Base-by-base conservation (phyloP, 2,888 invertebrate species). In the Silvanus unidentatus region DNA sequence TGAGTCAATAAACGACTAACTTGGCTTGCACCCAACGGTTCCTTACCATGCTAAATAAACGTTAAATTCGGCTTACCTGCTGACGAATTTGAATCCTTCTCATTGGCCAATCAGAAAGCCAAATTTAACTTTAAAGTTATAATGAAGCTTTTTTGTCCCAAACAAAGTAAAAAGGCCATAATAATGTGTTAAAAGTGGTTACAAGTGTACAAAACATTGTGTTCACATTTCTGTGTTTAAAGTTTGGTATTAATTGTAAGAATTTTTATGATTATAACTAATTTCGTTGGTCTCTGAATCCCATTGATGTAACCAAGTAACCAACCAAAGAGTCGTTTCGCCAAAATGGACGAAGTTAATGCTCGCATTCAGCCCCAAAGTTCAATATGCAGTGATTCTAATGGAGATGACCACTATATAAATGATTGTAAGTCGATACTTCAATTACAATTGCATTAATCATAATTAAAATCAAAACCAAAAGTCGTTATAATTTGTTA, bases 311-410 rank as follows among this genome's bases (percentile, higher is more conserved):
- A 64, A 65, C 63, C 60, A 62, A 64, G 56, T 54, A 57, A 53
- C 53, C 53, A 64, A 65, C 63, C 60, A 62, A 64, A 57, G 54
- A 57, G 53, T 54, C 53, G 56, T 55, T 59, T 59, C 58, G 60
- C 60, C 68, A 73, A 72, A 70, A 73, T 73, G 72, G 72, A 72
- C 66, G 72, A 68, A 67, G 60, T 61, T 62, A 68, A 64, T 64
- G 65, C 63, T 64, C 65, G 60, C 58, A 65, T 67, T 53, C 63
- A 65, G 48, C 65, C 69, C 46, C 72, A 72, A 60, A 60, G 64
- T 55, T 71, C 71, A 35, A 57, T 70, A 46, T 70, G 69, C 49
- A 71, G 71, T 55, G 71, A 72, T 58, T 69, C 70, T 11, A 69
- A 64, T 45, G 64, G 65, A 28, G 71, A 71, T 42, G 70, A 70